Conservation (phyloP, 1,140 invertebrate genomes). For the Lepidotrigona ventralis region DNA sequence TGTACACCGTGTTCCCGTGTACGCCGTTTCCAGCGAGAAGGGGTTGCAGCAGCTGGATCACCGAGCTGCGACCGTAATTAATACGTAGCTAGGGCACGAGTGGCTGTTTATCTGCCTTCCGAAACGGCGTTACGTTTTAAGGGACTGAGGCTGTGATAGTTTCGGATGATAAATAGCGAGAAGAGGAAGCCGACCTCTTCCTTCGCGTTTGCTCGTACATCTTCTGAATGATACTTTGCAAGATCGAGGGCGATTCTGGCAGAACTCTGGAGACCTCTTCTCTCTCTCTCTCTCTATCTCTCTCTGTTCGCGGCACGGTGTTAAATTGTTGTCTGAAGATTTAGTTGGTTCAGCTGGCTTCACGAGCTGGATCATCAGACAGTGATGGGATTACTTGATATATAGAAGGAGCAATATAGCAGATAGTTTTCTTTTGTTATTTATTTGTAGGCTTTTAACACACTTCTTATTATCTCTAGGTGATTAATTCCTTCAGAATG, state of each 20-base stretch:
- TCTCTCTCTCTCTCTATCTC: no score
- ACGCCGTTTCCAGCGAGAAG: not conserved
- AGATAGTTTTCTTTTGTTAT: not conserved
- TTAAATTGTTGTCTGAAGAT: not conserved
- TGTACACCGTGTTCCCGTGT: not conserved
- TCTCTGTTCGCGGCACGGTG: not conserved
- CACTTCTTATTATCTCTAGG: no score
- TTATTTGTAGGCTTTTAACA: no score
- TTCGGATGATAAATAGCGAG: conserved; percentile 37
- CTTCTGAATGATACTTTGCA: conserved; percentile 6
- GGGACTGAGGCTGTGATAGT: not conserved
- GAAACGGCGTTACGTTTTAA: conserved; percentile 31
- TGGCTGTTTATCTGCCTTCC: conserved; percentile 46
- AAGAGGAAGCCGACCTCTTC: not conserved
- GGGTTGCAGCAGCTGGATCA: conserved; percentile 7
- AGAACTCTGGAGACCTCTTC: not conserved
- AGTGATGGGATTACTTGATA: not conserved
- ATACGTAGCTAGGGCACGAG: conserved; percentile 31
- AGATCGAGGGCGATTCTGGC: not conserved
- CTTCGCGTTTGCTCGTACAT: not conserved
- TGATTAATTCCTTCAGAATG: no score
- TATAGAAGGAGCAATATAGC: not conserved
- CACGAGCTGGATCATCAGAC: not conserved
- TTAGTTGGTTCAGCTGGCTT: not conserved
- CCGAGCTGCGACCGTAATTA: conserved; percentile 41